Percentiles rank a stretch among this genome's conserved stretches.
phyloP scores from a whole-genome alignment of 1,140 invertebrate genomes.

The Tetramorium simillimum region DNA sequence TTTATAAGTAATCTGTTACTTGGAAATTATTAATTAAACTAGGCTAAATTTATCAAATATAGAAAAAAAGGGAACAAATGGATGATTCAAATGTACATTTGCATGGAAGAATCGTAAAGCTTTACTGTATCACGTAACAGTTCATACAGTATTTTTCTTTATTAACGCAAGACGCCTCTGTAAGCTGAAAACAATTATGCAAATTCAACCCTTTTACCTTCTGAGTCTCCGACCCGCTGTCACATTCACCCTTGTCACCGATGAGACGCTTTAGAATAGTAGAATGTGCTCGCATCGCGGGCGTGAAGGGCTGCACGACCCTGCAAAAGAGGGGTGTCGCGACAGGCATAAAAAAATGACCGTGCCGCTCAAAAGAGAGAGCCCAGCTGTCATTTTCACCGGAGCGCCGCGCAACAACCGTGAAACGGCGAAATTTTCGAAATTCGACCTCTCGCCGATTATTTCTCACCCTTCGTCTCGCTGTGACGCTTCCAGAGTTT shows the following conservation, averaged over 20 bases:
- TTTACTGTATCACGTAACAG: conserved; percentile 45
- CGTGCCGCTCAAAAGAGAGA: conserved; percentile 33
- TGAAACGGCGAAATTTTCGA: conserved; percentile 64
- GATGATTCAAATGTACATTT: not conserved
- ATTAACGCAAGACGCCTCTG: conserved; percentile 68
- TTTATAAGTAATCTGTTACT: not conserved
- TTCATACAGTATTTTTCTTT: conserved; percentile 76
- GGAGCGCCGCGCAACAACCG: conserved; percentile 9
- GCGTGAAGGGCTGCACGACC: conserved; percentile 16
- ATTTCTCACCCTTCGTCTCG: conserved; percentile 66
- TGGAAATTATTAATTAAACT: conserved; percentile 12
- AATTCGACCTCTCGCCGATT: conserved; percentile 63
- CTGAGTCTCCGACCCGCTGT: not conserved
- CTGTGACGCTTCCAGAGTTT: conserved; percentile 47
- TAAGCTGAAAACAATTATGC: conserved; percentile 80
- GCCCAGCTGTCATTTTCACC: conserved; percentile 48
- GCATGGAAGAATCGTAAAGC: conserved; percentile 25
- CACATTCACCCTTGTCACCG: conserved; percentile 36
- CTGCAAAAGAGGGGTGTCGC: conserved; percentile 44
- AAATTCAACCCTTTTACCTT: conserved; percentile 67
- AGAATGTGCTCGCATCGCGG: conserved; percentile 45
- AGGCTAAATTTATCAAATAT: not conserved
- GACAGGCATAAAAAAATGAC: conserved; percentile 36
- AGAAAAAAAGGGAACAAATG: not conserved
- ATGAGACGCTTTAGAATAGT: conserved; percentile 42